A percentile compares a stretch with the other conserved stretches of the same genome.
phyloP scores from a whole-genome alignment of 2,113 vertebrate genomes.

The Oreotrochilus melanogaster region DNA sequence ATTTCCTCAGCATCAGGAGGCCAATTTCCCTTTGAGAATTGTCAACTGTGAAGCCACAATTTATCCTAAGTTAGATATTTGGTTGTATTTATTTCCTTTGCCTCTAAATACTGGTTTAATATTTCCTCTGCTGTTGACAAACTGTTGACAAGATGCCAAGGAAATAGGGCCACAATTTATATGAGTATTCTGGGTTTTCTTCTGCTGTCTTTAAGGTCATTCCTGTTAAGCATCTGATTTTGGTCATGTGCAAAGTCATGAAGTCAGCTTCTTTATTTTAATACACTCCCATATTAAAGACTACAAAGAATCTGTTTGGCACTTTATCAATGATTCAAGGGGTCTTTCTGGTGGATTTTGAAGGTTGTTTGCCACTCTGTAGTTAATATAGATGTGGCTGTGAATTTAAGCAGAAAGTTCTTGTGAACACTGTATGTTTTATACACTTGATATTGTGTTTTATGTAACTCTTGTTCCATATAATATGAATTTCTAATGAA shows the following conservation, averaged over 20 bases:
- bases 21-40: background rate
- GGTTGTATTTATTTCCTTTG: background rate
- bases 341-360: background rate
- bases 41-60: background rate
- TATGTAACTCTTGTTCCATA: background rate
- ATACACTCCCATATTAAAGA: background rate
- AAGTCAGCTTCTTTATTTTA: background rate
- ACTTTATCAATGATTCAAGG: background rate
- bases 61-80: background rate
- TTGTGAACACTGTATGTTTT: background rate
- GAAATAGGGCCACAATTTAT: background rate
- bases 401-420: background rate
- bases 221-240: background rate
- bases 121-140: conserved; percentile 12
- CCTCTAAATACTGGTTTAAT: background rate
- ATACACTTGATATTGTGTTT: background rate
- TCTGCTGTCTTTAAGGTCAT: background rate
- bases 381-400: background rate
- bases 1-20: background rate
- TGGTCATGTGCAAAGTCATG: background rate
- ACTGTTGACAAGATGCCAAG: background rate
- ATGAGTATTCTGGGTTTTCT: background rate
- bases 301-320: background rate
- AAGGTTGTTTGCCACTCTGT: background rate
- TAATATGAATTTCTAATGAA: background rate